Percentiles rank a stretch among this genome's conserved stretches.
Conservation (phyloP, 2,888 invertebrate species). For the Mechanitis mazaeus region DNA sequence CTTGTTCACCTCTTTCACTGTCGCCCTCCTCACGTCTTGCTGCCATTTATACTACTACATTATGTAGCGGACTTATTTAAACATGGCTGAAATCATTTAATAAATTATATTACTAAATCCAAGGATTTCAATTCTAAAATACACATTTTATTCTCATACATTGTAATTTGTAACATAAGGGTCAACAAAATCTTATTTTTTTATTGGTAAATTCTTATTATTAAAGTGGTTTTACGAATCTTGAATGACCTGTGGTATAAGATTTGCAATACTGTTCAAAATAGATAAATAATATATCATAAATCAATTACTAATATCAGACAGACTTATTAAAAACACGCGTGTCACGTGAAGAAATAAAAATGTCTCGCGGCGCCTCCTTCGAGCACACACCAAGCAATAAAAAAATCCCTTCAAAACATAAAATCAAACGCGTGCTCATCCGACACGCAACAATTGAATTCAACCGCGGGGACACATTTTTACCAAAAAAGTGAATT, state of each 20-base stretch:
- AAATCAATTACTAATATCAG: slow-evolving; percentile 11
- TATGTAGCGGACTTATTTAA: neutral
- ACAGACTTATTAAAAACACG: slow-evolving; percentile 31
- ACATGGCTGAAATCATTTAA: slow-evolving; percentile 1
- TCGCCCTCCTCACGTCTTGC: slow-evolving; percentile 63
- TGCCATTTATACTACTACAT: slow-evolving; percentile 45
- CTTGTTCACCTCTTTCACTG: slow-evolving; percentile 76
- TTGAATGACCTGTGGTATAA: too few species aligned
- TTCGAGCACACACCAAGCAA: slow-evolving; percentile 62
- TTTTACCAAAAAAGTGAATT: slow-evolving; percentile 66
- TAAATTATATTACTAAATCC: neutral
- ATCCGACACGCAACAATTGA: slow-evolving; percentile 77
- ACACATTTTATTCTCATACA: too few species aligned
- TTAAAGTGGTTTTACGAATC: too few species aligned
- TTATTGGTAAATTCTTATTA: too few species aligned
- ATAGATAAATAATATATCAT: slow-evolving; percentile 2
- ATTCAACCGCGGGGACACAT: slow-evolving; percentile 68
- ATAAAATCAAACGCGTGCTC: slow-evolving; percentile 74
- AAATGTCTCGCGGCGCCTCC: slow-evolving; percentile 20
- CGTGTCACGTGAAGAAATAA: slow-evolving; percentile 25
- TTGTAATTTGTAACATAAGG: too few species aligned
- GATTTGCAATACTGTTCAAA: too few species aligned
- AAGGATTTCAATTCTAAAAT: neutral
- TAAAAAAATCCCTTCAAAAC: slow-evolving; percentile 70
- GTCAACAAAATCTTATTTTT: too few species aligned